Base-by-base conservation (phyloP, 1,140 invertebrate species). In the Dufourea novaeangliae region DNA sequence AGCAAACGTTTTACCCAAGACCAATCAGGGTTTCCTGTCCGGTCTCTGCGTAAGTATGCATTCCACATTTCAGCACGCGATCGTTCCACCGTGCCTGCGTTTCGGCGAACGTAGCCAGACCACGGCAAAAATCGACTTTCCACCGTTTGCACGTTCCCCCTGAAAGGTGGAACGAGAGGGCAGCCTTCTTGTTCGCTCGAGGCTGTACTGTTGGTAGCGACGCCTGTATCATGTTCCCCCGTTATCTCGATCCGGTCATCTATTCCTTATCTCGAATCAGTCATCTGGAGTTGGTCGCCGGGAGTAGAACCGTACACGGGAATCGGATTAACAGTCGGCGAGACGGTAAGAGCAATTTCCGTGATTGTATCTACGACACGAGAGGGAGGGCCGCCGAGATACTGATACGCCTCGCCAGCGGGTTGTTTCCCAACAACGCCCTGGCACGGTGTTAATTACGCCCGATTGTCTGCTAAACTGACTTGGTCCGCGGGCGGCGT, bases 291-390 rank as follows among this genome's bases (percentile, higher is more conserved):
- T 64, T 73, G 52, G 69, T 39, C 73, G 69, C 34, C 54, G 41
- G 68, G 37, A 25, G 73, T 20, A 25, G 54, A 44, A 70, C 32
- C 27, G 75, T 82, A 72, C 75, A 83, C 61, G 74, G 52, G 78
- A 86, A 87, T 87, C 75, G 85, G 85, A 87, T 87, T 87, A 86
- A 77, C 79, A 82, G 79, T 64, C 71, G 75, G 85, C 82, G 86
- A 87, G 85, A 83, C 73, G 80, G 83, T 84, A 84, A 86, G 85
- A 85, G 83, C 83, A 87, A 87, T 87, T 87, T 85, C 83, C 84
- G 76, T 74, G 85, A 87, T 87, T 80, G 71, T 81, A 86, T 86
- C 83, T 66, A 14, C 25, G n/a, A 44, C 44, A 80, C 41, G 59
- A 68, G 44, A 46, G 44, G 6, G 44, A 46, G 44, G 14, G 17